Conservation (phyloP, 2,113 vertebrate genomes). For the Oryzias melastigma region DNA sequence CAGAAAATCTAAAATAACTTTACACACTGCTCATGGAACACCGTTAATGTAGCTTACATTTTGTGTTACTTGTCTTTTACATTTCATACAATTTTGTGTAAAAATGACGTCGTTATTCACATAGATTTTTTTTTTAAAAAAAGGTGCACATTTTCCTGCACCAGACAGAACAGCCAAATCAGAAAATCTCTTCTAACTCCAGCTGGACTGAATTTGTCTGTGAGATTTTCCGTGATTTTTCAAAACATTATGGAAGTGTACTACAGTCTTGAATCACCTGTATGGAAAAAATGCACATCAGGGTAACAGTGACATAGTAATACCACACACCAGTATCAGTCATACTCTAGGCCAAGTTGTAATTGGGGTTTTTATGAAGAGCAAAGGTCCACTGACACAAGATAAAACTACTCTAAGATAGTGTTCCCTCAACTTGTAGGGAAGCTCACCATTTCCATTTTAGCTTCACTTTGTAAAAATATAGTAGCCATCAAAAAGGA, state of each 20-base stretch:
- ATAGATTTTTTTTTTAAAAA: slow-evolving; percentile 68
- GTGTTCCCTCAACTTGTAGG: slow-evolving; percentile 25
- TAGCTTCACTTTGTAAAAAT: slow-evolving; percentile 56
- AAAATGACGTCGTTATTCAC: slow-evolving; percentile 76
- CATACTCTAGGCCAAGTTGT: slow-evolving; percentile 33
- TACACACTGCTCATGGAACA: slow-evolving; percentile 64
- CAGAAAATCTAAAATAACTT: slow-evolving; percentile 57
- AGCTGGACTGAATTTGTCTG: slow-evolving; percentile 52
- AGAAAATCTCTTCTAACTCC: slow-evolving; percentile 63
- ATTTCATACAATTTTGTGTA: slow-evolving; percentile 72
- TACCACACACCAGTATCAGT: slow-evolving; percentile 25
- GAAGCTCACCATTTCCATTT: slow-evolving; percentile 44
- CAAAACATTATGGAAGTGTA: slow-evolving; percentile 49
- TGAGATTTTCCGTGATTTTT: slow-evolving; percentile 44
- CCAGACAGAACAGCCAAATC: slow-evolving; percentile 67
- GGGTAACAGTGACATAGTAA: slow-evolving; percentile 36
- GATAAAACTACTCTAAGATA: slow-evolving; percentile 41
- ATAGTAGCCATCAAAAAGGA: slow-evolving; percentile 54
- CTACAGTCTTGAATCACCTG: slow-evolving; percentile 44
- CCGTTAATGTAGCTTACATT: slow-evolving; percentile 61
- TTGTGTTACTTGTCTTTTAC: slow-evolving; percentile 62
- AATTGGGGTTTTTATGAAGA: slow-evolving; percentile 36
- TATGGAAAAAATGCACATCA: slow-evolving; percentile 59
- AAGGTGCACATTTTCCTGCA: slow-evolving; percentile 70
- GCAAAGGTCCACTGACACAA: slow-evolving; percentile 45